Evolutionary conservation across 1,140 invertebrate genomes (phyloP).

Genomic region (Pomphorhynchus laevis): DNA sequence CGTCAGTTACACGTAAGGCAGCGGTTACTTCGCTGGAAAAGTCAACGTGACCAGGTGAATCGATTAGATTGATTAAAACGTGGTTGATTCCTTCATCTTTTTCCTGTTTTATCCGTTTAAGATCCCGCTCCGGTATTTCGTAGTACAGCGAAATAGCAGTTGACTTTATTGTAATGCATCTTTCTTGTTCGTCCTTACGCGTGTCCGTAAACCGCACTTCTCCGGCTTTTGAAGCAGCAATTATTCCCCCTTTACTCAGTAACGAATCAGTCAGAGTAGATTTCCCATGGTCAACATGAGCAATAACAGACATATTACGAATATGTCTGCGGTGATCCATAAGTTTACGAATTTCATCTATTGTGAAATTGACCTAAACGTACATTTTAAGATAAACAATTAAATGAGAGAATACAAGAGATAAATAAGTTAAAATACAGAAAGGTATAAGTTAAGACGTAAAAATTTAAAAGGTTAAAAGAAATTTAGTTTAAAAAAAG

Average conservation of each 20-base stretch:
- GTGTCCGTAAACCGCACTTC: slow-evolving; percentile 97
- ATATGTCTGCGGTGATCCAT: slow-evolving; percentile 99
- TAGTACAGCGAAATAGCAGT: slow-evolving; percentile 97
- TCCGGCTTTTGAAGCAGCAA: slow-evolving; percentile 79
- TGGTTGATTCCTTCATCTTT: slow-evolving; percentile 42
- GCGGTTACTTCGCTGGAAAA: slow-evolving; percentile 96
- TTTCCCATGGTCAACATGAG: slow-evolving; percentile 98
- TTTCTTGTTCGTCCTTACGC: slow-evolving; percentile 89
- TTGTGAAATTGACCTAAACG: slow-evolving; percentile 88
- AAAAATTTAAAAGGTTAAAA: too few species aligned
- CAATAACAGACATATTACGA: slow-evolving; percentile 99
- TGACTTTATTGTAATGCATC: slow-evolving; percentile 99
- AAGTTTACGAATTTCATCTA: slow-evolving; percentile 91
- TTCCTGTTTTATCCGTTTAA: slow-evolving; percentile 52
- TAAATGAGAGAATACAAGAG: too few species aligned
- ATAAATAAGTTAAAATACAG: too few species aligned
- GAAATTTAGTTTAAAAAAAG: too few species aligned
- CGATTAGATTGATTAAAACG: slow-evolving; percentile 94
- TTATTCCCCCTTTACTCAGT: slow-evolving; percentile 96
- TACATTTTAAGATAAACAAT: too few species aligned
- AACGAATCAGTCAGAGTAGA: slow-evolving; percentile 94
- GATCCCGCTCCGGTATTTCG: slow-evolving; percentile 50
- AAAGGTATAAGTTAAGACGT: too few species aligned
- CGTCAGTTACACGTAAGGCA: slow-evolving; percentile 87
- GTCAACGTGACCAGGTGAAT: slow-evolving; percentile 94